These are phyloP conservation scores for Tigriopus californicus DNA, from an alignment of 2,888 invertebrate species.

Conservation along the genomic window DNA sequence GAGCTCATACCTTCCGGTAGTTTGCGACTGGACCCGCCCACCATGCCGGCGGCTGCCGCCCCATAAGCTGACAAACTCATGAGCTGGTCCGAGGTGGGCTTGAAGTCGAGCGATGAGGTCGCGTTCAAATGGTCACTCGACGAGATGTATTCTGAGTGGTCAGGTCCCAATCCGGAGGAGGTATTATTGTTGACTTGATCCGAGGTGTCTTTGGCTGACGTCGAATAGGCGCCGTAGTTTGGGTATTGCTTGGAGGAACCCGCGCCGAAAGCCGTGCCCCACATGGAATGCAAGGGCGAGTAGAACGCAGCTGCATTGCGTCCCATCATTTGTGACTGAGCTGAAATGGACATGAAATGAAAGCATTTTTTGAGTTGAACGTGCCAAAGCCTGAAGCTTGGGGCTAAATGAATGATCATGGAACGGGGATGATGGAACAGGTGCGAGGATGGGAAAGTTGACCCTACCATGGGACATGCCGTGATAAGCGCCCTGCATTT, in stretches of 20 bases:
- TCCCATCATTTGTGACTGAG: conserved; percentile 15
- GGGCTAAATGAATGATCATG: no score
- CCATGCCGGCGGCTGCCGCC: neutral
- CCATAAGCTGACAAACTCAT: conserved; percentile 4
- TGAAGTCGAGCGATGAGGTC: conserved; percentile 21
- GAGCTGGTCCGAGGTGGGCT: conserved; percentile 9
- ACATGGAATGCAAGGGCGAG: conserved; percentile 19
- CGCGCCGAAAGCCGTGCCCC: conserved; percentile 23
- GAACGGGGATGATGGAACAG: no score
- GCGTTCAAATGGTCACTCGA: neutral
- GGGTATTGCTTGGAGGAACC: conserved; percentile 26
- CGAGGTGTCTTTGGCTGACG: conserved; percentile 35
- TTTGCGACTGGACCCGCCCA: conserved; percentile 2
- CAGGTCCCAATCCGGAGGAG: conserved; percentile 21
- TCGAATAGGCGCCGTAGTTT: conserved; percentile 23
- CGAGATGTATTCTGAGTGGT: conserved; percentile 15
- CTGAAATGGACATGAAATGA: neutral
- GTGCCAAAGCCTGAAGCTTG: no score
- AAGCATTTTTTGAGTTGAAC: neutral
- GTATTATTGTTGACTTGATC: conserved; percentile 29
- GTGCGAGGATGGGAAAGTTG: no score
- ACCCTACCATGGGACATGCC: neutral
- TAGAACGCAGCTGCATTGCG: conserved; percentile 17
- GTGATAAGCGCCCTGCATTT: conserved; percentile 13
- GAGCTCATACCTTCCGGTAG: conserved; percentile 10